Percentiles rank a stretch among this genome's conserved stretches.
Evolutionary conservation across 2,113 vertebrate genomes (phyloP).

Genomic region (Oryzias celebensis): DNA sequence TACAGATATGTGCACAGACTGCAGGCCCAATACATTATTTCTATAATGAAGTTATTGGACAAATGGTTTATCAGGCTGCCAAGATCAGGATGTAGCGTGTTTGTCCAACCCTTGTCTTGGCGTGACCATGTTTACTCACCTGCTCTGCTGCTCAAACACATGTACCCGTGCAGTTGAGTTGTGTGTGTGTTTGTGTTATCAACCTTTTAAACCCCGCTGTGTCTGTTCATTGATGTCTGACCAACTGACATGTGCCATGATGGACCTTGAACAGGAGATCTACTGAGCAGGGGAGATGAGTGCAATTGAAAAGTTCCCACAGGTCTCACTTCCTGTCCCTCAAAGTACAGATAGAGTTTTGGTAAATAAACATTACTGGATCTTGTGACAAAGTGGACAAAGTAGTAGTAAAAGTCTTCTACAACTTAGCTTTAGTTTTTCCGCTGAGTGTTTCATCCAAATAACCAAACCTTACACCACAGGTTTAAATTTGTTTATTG

Average conservation of each 20-base stretch:
- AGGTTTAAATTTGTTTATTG: no score
- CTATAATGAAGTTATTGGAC: neutral
- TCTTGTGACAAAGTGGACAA: no score
- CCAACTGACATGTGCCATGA: slow-evolving; percentile 42
- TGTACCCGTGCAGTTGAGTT: slow-evolving; percentile 5
- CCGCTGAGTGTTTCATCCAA: no score
- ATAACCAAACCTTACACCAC: no score
- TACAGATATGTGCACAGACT: neutral
- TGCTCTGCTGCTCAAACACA: slow-evolving; percentile 1
- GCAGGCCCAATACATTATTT: slow-evolving; percentile 7
- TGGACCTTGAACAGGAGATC: slow-evolving; percentile 28
- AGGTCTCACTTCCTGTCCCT: slow-evolving; percentile 35
- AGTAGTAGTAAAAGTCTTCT: no score
- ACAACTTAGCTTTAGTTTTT: no score
- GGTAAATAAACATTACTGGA: slow-evolving; percentile 3
- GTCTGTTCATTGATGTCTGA: slow-evolving; percentile 48
- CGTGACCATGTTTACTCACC: slow-evolving; percentile 21
- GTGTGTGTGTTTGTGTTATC: slow-evolving; percentile 20
- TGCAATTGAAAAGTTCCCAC: slow-evolving; percentile 24
- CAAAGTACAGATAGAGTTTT: slow-evolving; percentile 20
- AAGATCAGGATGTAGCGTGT: slow-evolving; percentile 33
- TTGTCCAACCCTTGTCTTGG: slow-evolving; percentile 24
- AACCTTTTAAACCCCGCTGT: slow-evolving; percentile 32
- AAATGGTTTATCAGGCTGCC: slow-evolving; percentile 2
- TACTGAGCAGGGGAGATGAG: slow-evolving; percentile 42